These are phyloP conservation scores for Nemapogon koenigi DNA, from an alignment of 2,888 invertebrate species.

Conservation along the genomic window DNA sequence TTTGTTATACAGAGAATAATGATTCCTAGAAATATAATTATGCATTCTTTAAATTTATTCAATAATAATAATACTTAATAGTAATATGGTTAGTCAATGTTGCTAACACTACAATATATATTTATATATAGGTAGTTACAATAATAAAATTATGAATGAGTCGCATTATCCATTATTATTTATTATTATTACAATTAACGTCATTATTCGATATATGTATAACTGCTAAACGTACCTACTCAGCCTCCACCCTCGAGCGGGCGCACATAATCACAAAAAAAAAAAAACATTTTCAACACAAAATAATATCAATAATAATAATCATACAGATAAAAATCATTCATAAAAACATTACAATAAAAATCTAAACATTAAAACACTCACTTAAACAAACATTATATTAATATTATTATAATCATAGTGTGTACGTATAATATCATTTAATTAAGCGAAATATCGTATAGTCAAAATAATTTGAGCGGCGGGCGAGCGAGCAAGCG, in stretches of 20 bases:
- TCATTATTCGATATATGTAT: slow-evolving; percentile 44
- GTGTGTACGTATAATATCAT: slow-evolving; percentile 64
- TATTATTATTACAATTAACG: slow-evolving; percentile 51
- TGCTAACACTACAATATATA: slow-evolving; percentile 58
- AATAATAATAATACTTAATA: slow-evolving; percentile 65
- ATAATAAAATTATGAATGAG: slow-evolving; percentile 61
- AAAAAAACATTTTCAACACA: slow-evolving; percentile 63
- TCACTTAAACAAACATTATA: slow-evolving; percentile 65
- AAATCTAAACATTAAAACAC: slow-evolving; percentile 66
- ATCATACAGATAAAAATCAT: slow-evolving; percentile 66
- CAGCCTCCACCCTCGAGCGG: slow-evolving; percentile 51
- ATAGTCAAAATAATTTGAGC: slow-evolving; percentile 63
- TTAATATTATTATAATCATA: slow-evolving; percentile 64
- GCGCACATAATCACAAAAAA: slow-evolving; percentile 56
- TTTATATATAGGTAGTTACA: too few relatives aligned
- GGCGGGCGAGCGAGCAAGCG: slow-evolving; percentile 33
- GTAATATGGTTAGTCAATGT: slow-evolving; percentile 64
- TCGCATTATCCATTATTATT: slow-evolving; percentile 57
- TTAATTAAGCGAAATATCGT: slow-evolving; percentile 64
- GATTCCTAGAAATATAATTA: slow-evolving; percentile 68
- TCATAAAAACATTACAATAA: slow-evolving; percentile 66
- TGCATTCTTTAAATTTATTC: slow-evolving; percentile 65
- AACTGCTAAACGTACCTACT: slow-evolving; percentile 56
- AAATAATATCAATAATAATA: slow-evolving; percentile 64
- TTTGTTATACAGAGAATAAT: slow-evolving; percentile 68